These are phyloP conservation scores for Corynorhinus townsendii DNA, from an alignment of 2,113 vertebrate species.

Conservation along the genomic window DNA sequence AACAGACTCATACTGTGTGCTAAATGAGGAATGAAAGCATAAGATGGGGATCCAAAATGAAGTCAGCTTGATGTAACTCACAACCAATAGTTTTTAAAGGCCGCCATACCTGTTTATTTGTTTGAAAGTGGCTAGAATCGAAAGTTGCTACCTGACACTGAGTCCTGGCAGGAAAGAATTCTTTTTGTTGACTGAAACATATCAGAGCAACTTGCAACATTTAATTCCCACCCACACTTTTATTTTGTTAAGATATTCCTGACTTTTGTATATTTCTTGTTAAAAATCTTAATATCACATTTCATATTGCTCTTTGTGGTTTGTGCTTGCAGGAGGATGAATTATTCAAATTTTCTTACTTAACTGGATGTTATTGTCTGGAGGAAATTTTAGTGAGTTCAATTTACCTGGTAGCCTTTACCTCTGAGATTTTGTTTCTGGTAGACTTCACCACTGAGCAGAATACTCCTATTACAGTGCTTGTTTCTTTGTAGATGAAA, in stretches of 20 bases:
- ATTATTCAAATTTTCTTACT: constrained; percentile 44
- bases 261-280: constrained; percentile 19
- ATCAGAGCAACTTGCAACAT: not conserved
- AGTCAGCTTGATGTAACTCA: not conserved
- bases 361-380: constrained; percentile 12
- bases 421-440: constrained; percentile 37
- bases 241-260: not conserved
- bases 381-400: not conserved
- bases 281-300: constrained; percentile 1
- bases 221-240: not conserved
- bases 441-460: constrained; percentile 5
- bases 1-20: not conserved
- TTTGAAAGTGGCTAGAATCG: constrained; percentile 4
- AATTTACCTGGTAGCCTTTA: constrained; percentile 34
- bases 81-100: not conserved
- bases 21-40: not conserved
- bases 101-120: not conserved
- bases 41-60: not conserved
- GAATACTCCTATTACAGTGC: constrained; percentile 20
- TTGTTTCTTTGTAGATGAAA: constrained; percentile 59
- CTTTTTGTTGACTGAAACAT: not conserved
- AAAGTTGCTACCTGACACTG: constrained; percentile 18
- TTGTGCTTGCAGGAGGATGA: constrained; percentile 7
- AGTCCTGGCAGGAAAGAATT: not conserved
- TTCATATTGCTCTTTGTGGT: constrained; percentile 40